These are phyloP conservation scores for Panulirus ornatus DNA, from an alignment of 1,140 invertebrate genomes.

Conservation along the genomic window DNA sequence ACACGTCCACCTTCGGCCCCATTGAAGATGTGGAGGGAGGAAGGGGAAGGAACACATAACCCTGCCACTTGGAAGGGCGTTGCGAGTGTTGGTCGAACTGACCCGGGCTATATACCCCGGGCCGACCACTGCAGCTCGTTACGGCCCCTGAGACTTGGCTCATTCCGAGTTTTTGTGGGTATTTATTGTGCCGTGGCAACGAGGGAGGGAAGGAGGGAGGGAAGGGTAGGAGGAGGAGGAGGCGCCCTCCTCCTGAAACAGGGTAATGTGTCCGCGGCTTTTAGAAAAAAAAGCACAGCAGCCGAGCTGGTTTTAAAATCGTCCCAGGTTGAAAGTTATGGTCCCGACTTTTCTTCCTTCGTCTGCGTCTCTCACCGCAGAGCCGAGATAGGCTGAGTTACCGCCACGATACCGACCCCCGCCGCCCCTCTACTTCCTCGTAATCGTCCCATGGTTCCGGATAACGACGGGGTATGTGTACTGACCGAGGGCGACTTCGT, in stretches of 20 bases:
- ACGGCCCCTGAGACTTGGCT: not conserved
- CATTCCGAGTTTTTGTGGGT: conserved; percentile 15
- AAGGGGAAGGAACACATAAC: conserved; percentile 48
- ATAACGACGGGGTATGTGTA: not conserved
- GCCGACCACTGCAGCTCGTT: conserved; percentile 49
- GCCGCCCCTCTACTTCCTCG: not conserved
- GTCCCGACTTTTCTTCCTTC: not conserved
- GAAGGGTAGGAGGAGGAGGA: no score
- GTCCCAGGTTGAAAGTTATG: not conserved
- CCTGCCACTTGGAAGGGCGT: conserved; percentile 19
- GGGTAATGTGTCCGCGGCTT: conserved; percentile 14
- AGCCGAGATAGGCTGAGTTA: conserved; percentile 49
- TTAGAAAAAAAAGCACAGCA: no score
- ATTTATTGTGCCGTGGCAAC: conserved; percentile 9
- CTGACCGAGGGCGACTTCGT: not conserved
- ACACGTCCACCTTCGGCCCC: not conserved
- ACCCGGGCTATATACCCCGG: conserved; percentile 4
- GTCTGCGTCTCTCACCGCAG: conserved; percentile 31
- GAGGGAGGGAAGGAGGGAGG: not conserved
- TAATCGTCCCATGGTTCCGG: not conserved
- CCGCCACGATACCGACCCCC: conserved; percentile 8
- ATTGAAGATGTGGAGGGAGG: not conserved
- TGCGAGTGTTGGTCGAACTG: conserved; percentile 3
- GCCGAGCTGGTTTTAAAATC: not conserved
- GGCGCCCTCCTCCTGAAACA: conserved; percentile 13